Conservation (phyloP, 1,140 invertebrate species). For the Parapsyche elsis region DNA sequence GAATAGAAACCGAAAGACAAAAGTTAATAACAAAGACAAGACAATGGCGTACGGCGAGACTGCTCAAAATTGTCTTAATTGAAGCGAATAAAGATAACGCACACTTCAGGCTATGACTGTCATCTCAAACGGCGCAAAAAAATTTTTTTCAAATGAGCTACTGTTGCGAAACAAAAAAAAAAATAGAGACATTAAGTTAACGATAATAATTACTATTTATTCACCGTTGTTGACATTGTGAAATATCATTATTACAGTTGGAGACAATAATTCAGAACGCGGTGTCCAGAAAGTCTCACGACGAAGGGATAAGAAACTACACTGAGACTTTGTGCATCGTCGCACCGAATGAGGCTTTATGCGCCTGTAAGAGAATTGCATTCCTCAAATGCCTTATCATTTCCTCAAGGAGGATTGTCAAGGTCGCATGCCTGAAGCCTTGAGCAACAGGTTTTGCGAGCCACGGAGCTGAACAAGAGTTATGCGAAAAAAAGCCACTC, state of each 20-base stretch:
- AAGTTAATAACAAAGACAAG: neutral
- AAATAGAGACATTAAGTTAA: no score
- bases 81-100: constrained; percentile 1
- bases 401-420: constrained; percentile 43
- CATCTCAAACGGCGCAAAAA: neutral
- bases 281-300: neutral
- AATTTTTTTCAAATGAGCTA: neutral
- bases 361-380: constrained; percentile 5
- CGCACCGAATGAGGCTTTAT: neutral
- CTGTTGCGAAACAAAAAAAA: no score
- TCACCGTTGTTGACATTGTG: no score
- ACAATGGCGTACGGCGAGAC: neutral
- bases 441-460: constrained; percentile 38
- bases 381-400: constrained; percentile 39
- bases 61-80: constrained; percentile 5
- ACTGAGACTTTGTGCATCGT: neutral
- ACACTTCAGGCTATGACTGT: no score
- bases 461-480: constrained; percentile 20
- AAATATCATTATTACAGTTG: no score
- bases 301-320: neutral
- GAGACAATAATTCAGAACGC: neutral
- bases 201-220: no score
- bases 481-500: constrained; percentile 21
- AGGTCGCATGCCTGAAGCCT: constrained; percentile 37
- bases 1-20: constrained; percentile 15